Conservation (phyloP, 2,888 invertebrate genomes). For the Metacarcinus magister region DNA sequence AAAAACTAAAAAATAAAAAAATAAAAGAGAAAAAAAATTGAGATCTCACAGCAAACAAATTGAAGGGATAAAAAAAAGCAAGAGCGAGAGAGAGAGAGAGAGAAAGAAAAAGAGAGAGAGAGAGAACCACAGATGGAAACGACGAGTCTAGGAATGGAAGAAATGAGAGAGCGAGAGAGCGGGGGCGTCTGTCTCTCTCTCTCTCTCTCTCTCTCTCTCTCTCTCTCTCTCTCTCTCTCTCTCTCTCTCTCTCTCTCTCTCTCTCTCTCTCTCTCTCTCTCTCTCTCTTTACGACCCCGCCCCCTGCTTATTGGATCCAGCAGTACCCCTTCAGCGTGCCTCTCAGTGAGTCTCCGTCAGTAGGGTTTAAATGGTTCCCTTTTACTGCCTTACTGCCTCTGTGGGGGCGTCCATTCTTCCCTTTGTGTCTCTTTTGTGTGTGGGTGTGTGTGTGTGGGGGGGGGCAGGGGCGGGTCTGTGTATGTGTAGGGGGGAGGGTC, state of each 20-base stretch:
- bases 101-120: background rate
- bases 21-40: background rate
- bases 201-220: no score
- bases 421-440: conserved; percentile 27
- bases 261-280: conserved; percentile 12
- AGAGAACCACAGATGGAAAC: background rate
- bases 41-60: background rate
- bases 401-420: background rate
- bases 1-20: background rate
- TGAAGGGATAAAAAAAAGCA: background rate
- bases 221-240: background rate
- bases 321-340: background rate
- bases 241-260: conserved; percentile 1
- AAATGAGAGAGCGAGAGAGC: background rate
- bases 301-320: conserved; percentile 16
- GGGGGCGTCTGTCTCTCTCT: no score
- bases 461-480: conserved; percentile 32
- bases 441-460: conserved; percentile 50
- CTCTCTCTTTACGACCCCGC: background rate
- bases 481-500: conserved; percentile 49
- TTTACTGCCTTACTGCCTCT: background rate
- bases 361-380: background rate
- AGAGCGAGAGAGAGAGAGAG: background rate
- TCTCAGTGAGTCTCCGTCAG: background rate
- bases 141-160: background rate